These are phyloP conservation scores for Caenorhabditis angaria DNA, from an alignment of 2,888 invertebrate species.

Conservation along the genomic window DNA sequence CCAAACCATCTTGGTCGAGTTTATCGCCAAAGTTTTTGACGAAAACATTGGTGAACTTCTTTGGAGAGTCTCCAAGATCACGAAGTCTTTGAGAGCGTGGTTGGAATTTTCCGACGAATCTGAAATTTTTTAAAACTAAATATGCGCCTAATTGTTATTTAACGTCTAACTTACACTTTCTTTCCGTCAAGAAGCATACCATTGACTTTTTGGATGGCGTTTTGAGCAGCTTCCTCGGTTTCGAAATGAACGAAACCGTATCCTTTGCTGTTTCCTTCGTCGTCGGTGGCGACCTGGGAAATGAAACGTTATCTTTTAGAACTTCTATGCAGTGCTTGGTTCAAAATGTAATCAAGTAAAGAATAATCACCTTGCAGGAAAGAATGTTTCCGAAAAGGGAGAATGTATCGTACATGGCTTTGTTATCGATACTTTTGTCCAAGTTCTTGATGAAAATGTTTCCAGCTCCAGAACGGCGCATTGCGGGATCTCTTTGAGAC, in stretches of 20 bases:
- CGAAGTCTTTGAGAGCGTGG: slow-evolving; percentile 97
- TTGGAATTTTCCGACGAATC: slow-evolving; percentile 95
- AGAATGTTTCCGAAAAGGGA: slow-evolving; percentile 98
- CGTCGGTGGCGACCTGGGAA: slow-evolving; percentile 73
- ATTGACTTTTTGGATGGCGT: slow-evolving; percentile 97
- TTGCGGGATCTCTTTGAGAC: slow-evolving; percentile 89
- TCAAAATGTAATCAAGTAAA: slow-evolving; percentile 12
- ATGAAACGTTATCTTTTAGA: no score
- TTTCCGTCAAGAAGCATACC: slow-evolving; percentile 97
- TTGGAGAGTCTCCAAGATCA: slow-evolving; percentile 93
- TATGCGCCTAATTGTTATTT: neutral
- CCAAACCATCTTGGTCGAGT: slow-evolving; percentile 90
- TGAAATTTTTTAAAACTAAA: slow-evolving; percentile 55
- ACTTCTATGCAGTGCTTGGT: no score
- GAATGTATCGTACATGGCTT: slow-evolving; percentile 98
- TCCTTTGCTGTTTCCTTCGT: slow-evolving; percentile 74
- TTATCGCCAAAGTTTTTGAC: slow-evolving; percentile 98
- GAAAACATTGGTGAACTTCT: slow-evolving; percentile 92
- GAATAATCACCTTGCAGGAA: slow-evolving; percentile 84
- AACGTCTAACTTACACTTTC: slow-evolving; percentile 80
- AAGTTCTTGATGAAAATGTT: slow-evolving; percentile 99
- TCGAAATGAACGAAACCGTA: slow-evolving; percentile 74
- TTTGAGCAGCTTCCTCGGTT: slow-evolving; percentile 74
- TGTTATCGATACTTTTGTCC: slow-evolving; percentile 97
- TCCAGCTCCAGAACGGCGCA: slow-evolving; percentile 96